phyloP scores from a whole-genome alignment of 2,888 invertebrate species.

The Melipona bicolor region DNA sequence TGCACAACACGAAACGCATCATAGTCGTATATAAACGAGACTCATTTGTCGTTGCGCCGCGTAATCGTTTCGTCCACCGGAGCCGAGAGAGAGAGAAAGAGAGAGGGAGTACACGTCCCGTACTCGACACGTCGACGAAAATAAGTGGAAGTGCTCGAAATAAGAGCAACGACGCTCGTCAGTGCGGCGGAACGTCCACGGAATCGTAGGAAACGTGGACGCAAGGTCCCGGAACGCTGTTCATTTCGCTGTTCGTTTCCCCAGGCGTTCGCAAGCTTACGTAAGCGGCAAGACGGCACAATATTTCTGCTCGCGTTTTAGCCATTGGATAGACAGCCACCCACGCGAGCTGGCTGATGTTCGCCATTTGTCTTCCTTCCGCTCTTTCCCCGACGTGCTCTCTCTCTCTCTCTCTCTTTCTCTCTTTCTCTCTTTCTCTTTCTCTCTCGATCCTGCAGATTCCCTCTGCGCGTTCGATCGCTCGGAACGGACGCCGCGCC shows the following conservation, averaged over 20 bases:
- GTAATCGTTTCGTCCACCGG: conserved; percentile 3
- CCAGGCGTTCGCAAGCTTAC: conserved; percentile 12
- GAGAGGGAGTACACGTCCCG: neutral
- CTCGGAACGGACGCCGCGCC: conserved; percentile 58
- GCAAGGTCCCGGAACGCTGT: conserved; percentile 9
- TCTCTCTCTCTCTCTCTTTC: too few species aligned
- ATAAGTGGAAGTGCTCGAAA: conserved; percentile 5
- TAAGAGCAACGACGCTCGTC: conserved; percentile 25
- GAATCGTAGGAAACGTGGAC: neutral
- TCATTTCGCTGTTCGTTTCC: conserved; percentile 11
- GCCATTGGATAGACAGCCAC: conserved; percentile 58
- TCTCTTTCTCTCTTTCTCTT: too few species aligned
- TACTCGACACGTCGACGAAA: conserved; percentile 18
- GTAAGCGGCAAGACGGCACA: conserved; percentile 36
- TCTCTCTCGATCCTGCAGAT: neutral
- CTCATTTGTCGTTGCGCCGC: conserved; percentile 12
- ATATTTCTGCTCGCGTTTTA: conserved; percentile 56
- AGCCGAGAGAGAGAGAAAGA: neutral
- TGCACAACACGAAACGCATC: neutral
- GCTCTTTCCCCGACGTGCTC: neutral
- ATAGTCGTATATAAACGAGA: conserved; percentile 1
- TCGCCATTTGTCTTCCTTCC: conserved; percentile 70
- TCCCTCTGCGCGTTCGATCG: conserved; percentile 57
- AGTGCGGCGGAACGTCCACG: conserved; percentile 11
- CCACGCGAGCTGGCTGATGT: conserved; percentile 70